A percentile compares a stretch with the other conserved stretches of the same genome.
Conservation (phyloP, 2,888 invertebrate genomes). For the Sesia apiformis region DNA sequence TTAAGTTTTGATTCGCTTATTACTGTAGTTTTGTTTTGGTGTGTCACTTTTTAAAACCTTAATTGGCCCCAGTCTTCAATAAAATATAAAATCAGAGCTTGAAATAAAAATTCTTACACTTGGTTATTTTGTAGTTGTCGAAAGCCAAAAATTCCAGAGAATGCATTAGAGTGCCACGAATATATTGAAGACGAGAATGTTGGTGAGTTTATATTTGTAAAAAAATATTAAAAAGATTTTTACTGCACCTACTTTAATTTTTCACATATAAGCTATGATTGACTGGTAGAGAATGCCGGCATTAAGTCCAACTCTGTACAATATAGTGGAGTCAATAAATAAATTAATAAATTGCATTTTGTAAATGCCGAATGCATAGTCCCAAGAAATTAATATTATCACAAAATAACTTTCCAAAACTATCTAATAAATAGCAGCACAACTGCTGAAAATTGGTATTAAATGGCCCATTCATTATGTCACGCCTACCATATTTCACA, state of each 20-base stretch:
- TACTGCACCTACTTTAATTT: no score
- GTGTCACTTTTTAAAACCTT: no score
- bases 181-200: conserved; percentile 70
- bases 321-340: background rate
- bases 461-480: background rate
- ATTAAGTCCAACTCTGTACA: background rate
- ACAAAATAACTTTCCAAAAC: no score
- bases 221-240: background rate
- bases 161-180: conserved; percentile 65
- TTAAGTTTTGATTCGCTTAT: no score
- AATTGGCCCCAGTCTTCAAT: no score
- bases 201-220: conserved; percentile 30
- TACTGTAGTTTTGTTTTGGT: no score
- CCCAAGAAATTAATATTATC: background rate
- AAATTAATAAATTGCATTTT: background rate
- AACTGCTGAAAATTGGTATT: no score
- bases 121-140: conserved; percentile 40
- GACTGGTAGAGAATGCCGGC: no score
- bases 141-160: conserved; percentile 68
- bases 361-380: background rate
- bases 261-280: no score
- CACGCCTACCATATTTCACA: background rate
- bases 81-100: background rate
- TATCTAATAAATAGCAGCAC: no score
- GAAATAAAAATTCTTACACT: background rate